Base-by-base conservation (phyloP, 2,888 invertebrate genomes). In the Ochlodes sylvanus region DNA sequence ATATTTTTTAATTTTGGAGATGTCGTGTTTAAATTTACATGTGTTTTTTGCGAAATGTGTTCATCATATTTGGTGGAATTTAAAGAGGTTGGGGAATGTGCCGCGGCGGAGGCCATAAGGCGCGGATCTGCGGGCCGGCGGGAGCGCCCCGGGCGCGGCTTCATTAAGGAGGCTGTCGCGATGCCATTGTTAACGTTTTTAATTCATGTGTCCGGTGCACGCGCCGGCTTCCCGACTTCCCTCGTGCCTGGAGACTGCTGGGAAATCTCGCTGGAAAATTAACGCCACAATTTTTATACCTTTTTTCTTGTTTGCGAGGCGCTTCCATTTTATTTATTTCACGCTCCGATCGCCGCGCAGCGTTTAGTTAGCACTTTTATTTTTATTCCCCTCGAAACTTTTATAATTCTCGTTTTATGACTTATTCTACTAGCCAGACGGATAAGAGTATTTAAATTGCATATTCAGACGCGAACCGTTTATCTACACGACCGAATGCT, bases 261-360 rank as follows among this genome's bases (percentile, higher is more conserved):
- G 90, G 87, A 92, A 93, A 92, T 92, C 91, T 91, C 90, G 85
- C 84, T 90, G 89, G 90, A 89, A 91, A 92, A 92, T 92, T 92
- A 90, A 91, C 89, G 87, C 89, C 88, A 87, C 90, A 83, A 85
- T 90, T 91, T 91, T 87, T 86, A 80, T 83, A 76, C 76, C 68
- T 87, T 79, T 87, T 87, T 85, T 84, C 82, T 83, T 85, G 81
- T 86, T 88, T 83, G 83, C 87, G 83, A 84, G 78, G 81, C 85
- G 85, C 84, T 88, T 86, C 84, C 82, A 85, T 89, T 89, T 89
- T 89, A 89, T 91, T 90, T 90, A 89, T 90, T 89, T 90, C 86
- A 87, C 86, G 88, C 86, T 90, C 85, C 86, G 87, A 90, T 90
- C 86, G 86, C 84, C 79, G 81, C 81, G 75, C 77, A 79, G 80